Conservation (phyloP, 2,888 invertebrate genomes). For the Chymomyza caudatula region DNA sequence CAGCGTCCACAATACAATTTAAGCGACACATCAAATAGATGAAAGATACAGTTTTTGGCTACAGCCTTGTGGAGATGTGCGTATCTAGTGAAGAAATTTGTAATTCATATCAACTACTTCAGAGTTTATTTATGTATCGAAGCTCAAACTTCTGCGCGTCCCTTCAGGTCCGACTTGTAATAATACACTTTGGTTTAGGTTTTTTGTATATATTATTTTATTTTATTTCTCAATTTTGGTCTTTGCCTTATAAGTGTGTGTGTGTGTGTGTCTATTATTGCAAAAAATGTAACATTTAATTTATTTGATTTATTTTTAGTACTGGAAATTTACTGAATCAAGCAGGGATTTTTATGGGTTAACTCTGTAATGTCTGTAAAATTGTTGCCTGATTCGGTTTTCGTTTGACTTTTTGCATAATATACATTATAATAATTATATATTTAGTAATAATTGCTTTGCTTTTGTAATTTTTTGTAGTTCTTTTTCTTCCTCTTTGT, state of each 20-base stretch:
- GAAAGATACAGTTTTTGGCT: too few relatives aligned
- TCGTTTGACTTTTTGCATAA: slow-evolving; percentile 36
- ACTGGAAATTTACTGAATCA: slow-evolving; percentile 2
- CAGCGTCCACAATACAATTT: too few relatives aligned
- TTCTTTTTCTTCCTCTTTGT: slow-evolving; percentile 49
- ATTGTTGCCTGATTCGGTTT: slow-evolving; percentile 27
- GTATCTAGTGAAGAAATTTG: slow-evolving; percentile 13
- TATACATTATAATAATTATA: slow-evolving; percentile 56
- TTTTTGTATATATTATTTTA: slow-evolving; percentile 32
- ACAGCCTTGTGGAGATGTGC: background rate
- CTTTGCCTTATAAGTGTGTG: slow-evolving; percentile 25
- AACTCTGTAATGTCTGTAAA: slow-evolving; percentile 21
- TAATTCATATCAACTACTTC: slow-evolving; percentile 26
- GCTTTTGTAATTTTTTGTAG: slow-evolving; percentile 43
- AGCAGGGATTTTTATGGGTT: slow-evolving; percentile 10
- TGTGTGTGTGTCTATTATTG: slow-evolving; percentile 5
- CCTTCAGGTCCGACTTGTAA: background rate
- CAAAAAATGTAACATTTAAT: slow-evolving; percentile 14
- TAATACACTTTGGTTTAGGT: slow-evolving; percentile 8
- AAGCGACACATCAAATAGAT: too few relatives aligned
- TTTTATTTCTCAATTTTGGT: slow-evolving; percentile 52
- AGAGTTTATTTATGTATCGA: slow-evolving; percentile 18
- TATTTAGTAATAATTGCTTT: slow-evolving; percentile 66
- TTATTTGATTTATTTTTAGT: slow-evolving; percentile 13
- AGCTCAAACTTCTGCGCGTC: slow-evolving; percentile 8